A percentile compares a stretch with the other conserved stretches of the same genome.
Evolutionary conservation across 2,113 vertebrate genomes (phyloP).

Genomic region (Saccopteryx bilineata): DNA sequence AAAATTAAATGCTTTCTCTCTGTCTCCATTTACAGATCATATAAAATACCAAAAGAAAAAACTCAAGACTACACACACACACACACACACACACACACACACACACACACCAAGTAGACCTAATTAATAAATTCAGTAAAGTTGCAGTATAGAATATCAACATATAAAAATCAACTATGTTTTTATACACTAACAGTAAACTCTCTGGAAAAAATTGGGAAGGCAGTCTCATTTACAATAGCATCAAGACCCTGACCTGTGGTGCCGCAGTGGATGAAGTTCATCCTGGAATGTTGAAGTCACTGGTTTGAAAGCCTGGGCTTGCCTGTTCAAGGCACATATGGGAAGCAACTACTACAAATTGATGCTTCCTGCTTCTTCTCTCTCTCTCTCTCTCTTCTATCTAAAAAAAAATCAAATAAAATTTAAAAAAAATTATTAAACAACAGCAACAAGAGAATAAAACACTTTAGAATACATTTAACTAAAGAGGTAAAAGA

Average conservation of each 20-base stretch:
- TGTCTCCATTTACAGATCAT: background rate
- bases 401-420: too few relatives aligned
- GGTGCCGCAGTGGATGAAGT: too few relatives aligned
- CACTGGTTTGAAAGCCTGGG: too few relatives aligned
- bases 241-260: too few relatives aligned
- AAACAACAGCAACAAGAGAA: background rate
- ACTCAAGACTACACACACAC: background rate
- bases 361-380: too few relatives aligned
- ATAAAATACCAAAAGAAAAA: background rate
- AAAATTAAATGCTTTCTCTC: background rate
- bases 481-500: conserved; percentile 2
- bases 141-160: background rate
- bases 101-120: background rate
- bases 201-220: background rate
- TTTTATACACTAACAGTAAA: background rate
- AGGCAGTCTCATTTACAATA: background rate
- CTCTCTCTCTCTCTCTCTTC: too few relatives aligned
- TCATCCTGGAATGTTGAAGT: too few relatives aligned
- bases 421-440: too few relatives aligned
- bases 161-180: background rate
- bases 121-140: background rate
- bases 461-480: background rate
- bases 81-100: background rate
- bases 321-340: too few relatives aligned
- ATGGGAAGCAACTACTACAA: too few relatives aligned